Evolutionary conservation across 92 coral and sea anemone genomes (phyloP), one percentile per base, ranked within the genome.

Genomic region (Nematostella vectensis): DNA sequence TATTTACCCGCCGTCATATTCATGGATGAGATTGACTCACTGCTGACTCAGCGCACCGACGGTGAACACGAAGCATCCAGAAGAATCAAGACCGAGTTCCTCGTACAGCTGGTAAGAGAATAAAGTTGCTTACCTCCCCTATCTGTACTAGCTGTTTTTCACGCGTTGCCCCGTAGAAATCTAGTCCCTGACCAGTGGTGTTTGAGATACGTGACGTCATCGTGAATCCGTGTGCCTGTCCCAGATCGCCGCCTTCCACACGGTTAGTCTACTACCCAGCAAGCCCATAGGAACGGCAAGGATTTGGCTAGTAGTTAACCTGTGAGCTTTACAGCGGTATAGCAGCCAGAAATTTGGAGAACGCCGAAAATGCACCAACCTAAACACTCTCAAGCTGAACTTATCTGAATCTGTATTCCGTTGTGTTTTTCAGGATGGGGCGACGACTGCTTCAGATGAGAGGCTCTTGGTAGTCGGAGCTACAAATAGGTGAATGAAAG

Each of bases 31-130:
- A 91, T 91, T 6, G 98, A 91, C 54, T 91, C 98, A 11, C 69
- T 91, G 36, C 23, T 91, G 61, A 88, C 98, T 13, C 98, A 91
- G 60, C 71, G 98, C 74, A 82, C 85, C 11, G 98, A 91, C 65
- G 96, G 96, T 17, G 98, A 91, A 67, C 93, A 91, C 38, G 98
- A 91, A 39, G 89, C 98, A 20, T 91, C 98, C 20, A 76, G 98
- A 23, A 88, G 96, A 61, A 91, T 91, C 38, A 91, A 91, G 61
- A 91, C 98, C 10, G 98, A 91, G 57, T 87, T 91, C 54, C 85
- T 91, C 2, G 89, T 91, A 24, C 98, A 91, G 43, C 77, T 91
- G 64, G 95, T 56, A 72, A 62, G 80, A 54, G 24, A 53, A 1
- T 50, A 11, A 19, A 6, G 6, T 33, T 33, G 8, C 15, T 33